These are phyloP conservation scores for Casuarius casuarius DNA, from an alignment of 2,113 vertebrate genomes.

Conservation along the genomic window DNA sequence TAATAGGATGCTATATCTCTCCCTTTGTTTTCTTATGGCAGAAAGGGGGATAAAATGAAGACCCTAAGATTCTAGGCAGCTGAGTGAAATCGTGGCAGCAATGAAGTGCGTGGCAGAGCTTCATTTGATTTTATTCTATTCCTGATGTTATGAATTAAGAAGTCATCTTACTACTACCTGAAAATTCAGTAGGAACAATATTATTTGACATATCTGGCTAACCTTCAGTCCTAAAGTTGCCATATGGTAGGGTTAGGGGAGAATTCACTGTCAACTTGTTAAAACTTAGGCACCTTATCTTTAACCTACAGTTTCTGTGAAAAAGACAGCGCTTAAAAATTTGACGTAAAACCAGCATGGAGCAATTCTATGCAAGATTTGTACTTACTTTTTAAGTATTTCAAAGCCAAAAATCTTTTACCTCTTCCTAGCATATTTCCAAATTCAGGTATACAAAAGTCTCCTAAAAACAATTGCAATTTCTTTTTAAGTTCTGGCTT, in stretches of 20 bases:
- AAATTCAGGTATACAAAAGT: neutral
- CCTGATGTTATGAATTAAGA: neutral
- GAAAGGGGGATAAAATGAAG: neutral
- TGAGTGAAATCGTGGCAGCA: neutral
- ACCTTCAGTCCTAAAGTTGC: neutral
- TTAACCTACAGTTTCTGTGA: neutral
- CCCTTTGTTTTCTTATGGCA: neutral
- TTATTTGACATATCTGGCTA: neutral
- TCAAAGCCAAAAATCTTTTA: neutral
- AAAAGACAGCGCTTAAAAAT: neutral
- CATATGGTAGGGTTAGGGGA: neutral
- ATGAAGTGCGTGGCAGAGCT: neutral
- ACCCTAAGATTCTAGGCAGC: accelerated
- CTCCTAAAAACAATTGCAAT: neutral
- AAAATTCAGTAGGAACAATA: neutral
- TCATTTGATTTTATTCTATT: neutral
- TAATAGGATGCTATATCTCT: neutral
- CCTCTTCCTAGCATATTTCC: neutral
- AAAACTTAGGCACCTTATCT: neutral
- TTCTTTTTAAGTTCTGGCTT: neutral
- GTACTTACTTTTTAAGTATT: neutral
- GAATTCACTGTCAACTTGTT: neutral
- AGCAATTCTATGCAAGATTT: neutral
- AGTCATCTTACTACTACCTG: neutral
- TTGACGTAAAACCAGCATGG: neutral